Percentiles rank a stretch among this genome's conserved stretches.
These are phyloP conservation scores for Australoheros facetus DNA, from an alignment of 2,797 vertebrate genomes.

Conservation along the genomic window DNA sequence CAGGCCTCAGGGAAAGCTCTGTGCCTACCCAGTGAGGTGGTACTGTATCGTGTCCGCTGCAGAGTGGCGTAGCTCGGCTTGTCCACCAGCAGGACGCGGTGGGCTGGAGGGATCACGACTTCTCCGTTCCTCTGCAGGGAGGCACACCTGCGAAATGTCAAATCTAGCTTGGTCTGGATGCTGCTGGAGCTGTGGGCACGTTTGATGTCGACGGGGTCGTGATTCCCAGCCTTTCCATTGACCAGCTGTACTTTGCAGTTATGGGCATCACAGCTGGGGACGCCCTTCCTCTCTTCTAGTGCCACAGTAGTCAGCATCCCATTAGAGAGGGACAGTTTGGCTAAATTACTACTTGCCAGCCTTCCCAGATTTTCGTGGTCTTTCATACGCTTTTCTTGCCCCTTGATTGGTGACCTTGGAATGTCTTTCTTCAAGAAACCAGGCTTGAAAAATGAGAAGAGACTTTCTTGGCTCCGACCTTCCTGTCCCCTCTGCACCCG, in stretches of 20 bases:
- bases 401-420: slow-evolving; percentile 51
- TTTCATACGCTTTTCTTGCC: slow-evolving; percentile 41
- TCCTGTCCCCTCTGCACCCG: slow-evolving; percentile 62
- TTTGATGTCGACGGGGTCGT: slow-evolving; percentile 68
- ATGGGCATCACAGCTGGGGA: slow-evolving; percentile 38
- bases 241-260: slow-evolving; percentile 48
- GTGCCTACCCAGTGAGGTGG: slow-evolving; percentile 81
- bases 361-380: slow-evolving; percentile 49
- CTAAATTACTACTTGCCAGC: slow-evolving; percentile 32
- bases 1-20: slow-evolving; percentile 79
- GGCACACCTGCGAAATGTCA: slow-evolving; percentile 75
- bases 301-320: slow-evolving; percentile 63
- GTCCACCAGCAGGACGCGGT: slow-evolving; percentile 66
- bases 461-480: slow-evolving; percentile 73
- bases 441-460: slow-evolving; percentile 79
- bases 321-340: slow-evolving; percentile 75
- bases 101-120: slow-evolving; percentile 26
- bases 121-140: slow-evolving; percentile 82
- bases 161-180: slow-evolving; percentile 79
- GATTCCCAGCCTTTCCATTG: slow-evolving; percentile 56
- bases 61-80: slow-evolving; percentile 75
- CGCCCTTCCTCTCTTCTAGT: slow-evolving; percentile 48
- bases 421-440: slow-evolving; percentile 80
- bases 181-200: slow-evolving; percentile 87
- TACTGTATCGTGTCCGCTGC: slow-evolving; percentile 82